phyloP scores from a whole-genome alignment of 2,888 invertebrate genomes.

The Ophraella communa region DNA sequence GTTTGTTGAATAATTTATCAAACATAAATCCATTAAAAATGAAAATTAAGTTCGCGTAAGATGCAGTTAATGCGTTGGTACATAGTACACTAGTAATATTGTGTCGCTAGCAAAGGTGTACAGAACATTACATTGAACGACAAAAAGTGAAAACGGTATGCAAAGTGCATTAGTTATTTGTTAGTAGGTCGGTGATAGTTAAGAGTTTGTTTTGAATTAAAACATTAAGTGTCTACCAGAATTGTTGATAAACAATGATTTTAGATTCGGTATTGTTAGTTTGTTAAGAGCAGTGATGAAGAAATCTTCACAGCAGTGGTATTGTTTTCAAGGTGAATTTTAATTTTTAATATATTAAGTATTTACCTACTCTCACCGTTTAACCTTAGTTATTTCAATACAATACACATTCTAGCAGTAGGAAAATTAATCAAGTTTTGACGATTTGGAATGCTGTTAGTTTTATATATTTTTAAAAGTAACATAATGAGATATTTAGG shows the following conservation, averaged over 20 bases:
- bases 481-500: too few species aligned
- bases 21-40: too few species aligned
- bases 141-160: conserved; percentile 25
- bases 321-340: not conserved
- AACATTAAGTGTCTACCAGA: too few species aligned
- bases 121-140: conserved; percentile 10
- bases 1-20: too few species aligned
- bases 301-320: not conserved
- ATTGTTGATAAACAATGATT: conserved; percentile 49
- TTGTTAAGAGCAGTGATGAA: not conserved
- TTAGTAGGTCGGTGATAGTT: conserved; percentile 28
- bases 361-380: not conserved
- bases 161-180: conserved; percentile 18
- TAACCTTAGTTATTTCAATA: too few species aligned
- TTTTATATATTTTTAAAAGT: too few species aligned
- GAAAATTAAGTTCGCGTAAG: too few species aligned
- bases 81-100: not conserved
- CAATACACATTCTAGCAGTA: too few species aligned
- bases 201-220: conserved; percentile 23
- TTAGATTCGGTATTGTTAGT: not conserved
- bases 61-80: too few species aligned
- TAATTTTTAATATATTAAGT: not conserved
- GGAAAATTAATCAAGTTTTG: too few species aligned
- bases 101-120: not conserved
- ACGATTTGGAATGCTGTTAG: too few species aligned